Evolutionary conservation across 2,113 vertebrate species (phyloP), one percentile per base, ranked within the genome.

Genomic region (Gobiocypris rarus): DNA sequence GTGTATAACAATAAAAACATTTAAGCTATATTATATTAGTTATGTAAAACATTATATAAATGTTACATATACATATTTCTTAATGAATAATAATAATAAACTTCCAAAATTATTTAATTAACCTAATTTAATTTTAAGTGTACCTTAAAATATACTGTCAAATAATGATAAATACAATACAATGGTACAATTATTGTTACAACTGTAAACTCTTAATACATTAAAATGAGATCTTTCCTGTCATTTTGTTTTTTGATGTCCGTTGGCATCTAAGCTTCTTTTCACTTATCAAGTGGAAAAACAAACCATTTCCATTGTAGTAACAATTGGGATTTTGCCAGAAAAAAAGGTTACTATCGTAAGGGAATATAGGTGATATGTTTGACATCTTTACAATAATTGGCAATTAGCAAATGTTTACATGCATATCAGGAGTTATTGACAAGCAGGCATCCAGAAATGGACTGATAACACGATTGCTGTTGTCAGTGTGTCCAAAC

Each of bases 401-500:
- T 38, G 19, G 10, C 31, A 70, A 34, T 70, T n/a, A 43, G 34
- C 11, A 15, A 45, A 71, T 59, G 34, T 45, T 24, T 59, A 17
- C 15, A 10, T 63, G 59, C 26, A 31, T 4, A 50, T 80, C 58
- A 48, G 41, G 26, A 3, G 26, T 84, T 79, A 79, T 84, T 84
- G 83, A 80, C 75, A 79, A 65, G 28, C 10, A 75, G 43, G 24
- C 82, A 43, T 48, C 71, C 75, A 84, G 75, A 71, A 34, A 50
- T 38, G 67, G 83, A 84, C 50, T 70, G 67, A 70, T 70, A 84
- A 84, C 41, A 84, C 77, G 59, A 61, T 79, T n/a, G 76, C 52
- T 73, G 83, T 83, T 84, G 83, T 84, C 83, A 84, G 75, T 58
- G 26, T 79, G 65, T 84, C 75, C 75, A 65, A 79, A 79, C 76